Percentiles rank a stretch among this genome's conserved stretches.
Conservation (phyloP, 1,140 invertebrate species). For the Orius insidiosus region DNA sequence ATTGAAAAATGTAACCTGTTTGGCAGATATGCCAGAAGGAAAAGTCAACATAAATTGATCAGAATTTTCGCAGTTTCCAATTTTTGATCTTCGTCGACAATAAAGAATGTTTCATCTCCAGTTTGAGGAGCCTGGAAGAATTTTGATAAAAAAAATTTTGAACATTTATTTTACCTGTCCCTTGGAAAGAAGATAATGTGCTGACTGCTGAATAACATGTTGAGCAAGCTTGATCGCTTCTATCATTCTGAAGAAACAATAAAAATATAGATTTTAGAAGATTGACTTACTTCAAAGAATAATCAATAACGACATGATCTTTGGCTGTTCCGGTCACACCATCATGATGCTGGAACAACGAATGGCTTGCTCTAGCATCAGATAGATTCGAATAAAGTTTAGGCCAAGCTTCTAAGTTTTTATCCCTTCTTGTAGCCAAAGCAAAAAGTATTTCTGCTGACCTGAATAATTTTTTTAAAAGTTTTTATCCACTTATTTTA, state of each 20-base stretch:
- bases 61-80: slow-evolving; percentile 25
- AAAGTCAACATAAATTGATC: slow-evolving; percentile 26
- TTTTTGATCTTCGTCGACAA: slow-evolving; percentile 29
- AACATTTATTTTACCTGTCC: slow-evolving; percentile 2
- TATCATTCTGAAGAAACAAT: slow-evolving; percentile 33
- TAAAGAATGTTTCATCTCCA: slow-evolving; percentile 24
- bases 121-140: slow-evolving; percentile 20
- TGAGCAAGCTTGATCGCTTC: slow-evolving; percentile 45
- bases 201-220: slow-evolving; percentile 50
- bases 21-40: slow-evolving; percentile 24
- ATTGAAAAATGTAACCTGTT: slow-evolving; percentile 53
- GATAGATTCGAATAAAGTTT: slow-evolving; percentile 23
- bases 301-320: slow-evolving; percentile 80
- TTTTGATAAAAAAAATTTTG: not conserved
- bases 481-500: no score
- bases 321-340: slow-evolving; percentile 89
- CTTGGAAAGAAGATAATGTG: slow-evolving; percentile 33
- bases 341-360: slow-evolving; percentile 96
- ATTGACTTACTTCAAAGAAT: slow-evolving; percentile 49
- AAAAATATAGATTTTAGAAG: not conserved
- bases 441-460: slow-evolving; percentile 68
- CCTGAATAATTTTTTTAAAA: slow-evolving; percentile 28
- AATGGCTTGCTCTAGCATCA: slow-evolving; percentile 57
- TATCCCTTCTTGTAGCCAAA: slow-evolving; percentile 35
- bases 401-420: not conserved